Evolutionary conservation across 2,797 vertebrate genomes (phyloP).

Genomic region (Platyrinchus mystaceus): DNA sequence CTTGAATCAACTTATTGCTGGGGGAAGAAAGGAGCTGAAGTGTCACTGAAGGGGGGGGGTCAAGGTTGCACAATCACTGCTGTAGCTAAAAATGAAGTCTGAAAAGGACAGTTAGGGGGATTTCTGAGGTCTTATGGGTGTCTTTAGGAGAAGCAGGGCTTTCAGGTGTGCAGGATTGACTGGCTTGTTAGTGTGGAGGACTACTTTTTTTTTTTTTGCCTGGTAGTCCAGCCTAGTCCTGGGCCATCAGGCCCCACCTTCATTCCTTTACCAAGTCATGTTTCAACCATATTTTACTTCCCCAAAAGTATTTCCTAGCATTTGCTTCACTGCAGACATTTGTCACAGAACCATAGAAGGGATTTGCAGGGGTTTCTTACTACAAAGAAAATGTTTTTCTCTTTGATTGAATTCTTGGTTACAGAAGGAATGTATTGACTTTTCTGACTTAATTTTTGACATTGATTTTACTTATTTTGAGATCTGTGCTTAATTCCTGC

Average conservation of each 20-base stretch:
- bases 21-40: background rate
- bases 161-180: background rate
- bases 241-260: fast-evolving
- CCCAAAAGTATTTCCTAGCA: background rate
- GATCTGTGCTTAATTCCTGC: background rate
- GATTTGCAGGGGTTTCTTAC: background rate
- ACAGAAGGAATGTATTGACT: background rate
- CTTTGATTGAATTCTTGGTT: background rate
- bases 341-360: background rate
- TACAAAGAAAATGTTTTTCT: background rate
- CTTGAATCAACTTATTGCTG: background rate
- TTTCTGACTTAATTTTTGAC: background rate
- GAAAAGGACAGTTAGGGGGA: background rate
- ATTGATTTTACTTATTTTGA: background rate
- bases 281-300: background rate
- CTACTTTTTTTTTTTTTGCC: background rate
- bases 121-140: fast-evolving
- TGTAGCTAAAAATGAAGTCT: background rate
- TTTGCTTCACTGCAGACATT: background rate
- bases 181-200: background rate
- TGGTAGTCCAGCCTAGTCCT: background rate
- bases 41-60: fast-evolving
- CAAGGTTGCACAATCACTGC: background rate
- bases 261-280: background rate
- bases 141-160: background rate